Evolutionary conservation across 2,113 vertebrate genomes (phyloP).

Genomic region (Psilopogon haemacephalus): DNA sequence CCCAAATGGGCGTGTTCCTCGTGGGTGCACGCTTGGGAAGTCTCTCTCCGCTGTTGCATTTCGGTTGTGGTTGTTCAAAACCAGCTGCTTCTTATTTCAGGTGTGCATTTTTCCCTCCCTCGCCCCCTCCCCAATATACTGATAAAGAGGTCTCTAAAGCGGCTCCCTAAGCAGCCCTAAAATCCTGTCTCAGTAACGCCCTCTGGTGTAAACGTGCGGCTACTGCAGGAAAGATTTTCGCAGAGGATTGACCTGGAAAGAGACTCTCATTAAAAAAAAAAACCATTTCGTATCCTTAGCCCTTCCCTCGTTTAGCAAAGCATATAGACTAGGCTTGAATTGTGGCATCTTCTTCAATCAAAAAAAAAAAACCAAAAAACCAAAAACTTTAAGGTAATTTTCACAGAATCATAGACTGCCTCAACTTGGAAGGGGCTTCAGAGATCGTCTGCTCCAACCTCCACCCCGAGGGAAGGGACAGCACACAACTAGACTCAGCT

Average conservation of each 20-base stretch:
- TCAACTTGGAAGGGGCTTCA: too few species aligned
- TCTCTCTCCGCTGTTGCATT: neutral
- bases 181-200: neutral
- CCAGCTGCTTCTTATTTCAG: neutral
- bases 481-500: too few species aligned
- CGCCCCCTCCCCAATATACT: neutral
- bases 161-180: neutral
- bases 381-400: neutral
- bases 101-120: neutral
- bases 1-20: neutral
- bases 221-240: neutral
- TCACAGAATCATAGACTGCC: neutral
- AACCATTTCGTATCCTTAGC: neutral
- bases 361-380: too few species aligned
- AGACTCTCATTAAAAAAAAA: neutral
- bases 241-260: neutral
- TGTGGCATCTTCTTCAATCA: neutral
- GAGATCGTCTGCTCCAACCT: too few species aligned
- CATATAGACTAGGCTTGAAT: neutral
- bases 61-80: neutral
- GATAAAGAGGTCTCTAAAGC: neutral
- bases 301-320: neutral
- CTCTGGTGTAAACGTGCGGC: slow-evolving; percentile 9
- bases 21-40: neutral
- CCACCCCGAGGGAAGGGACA: too few species aligned